phyloP scores from a whole-genome alignment of 2,888 invertebrate genomes.

The Acheta domesticus region DNA sequence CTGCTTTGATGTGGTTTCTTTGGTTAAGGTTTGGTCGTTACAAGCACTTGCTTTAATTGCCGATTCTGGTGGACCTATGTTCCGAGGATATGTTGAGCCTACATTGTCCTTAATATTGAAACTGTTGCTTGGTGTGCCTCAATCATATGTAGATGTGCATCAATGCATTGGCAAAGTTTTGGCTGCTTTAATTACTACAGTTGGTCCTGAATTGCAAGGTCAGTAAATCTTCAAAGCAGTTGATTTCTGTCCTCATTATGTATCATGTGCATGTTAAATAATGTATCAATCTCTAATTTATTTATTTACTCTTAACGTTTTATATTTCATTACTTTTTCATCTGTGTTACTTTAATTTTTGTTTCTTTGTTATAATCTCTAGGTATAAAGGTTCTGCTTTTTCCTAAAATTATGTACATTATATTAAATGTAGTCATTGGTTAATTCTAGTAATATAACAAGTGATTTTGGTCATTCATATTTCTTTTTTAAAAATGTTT shows the following conservation, averaged over 20 bases:
- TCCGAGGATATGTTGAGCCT: conserved; percentile 94
- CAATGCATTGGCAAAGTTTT: conserved; percentile 90
- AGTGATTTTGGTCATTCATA: too few species aligned
- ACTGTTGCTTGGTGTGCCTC: conserved; percentile 82
- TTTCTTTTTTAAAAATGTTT: too few species aligned
- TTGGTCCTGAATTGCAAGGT: conserved; percentile 96
- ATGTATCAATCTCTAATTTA: not conserved
- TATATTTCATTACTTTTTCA: not conserved
- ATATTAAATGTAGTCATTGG: too few species aligned
- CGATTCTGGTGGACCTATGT: conserved; percentile 99
- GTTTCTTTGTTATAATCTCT: not conserved
- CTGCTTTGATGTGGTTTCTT: too few species aligned
- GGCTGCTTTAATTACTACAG: conserved; percentile 93
- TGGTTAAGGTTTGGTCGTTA: conserved; percentile 81
- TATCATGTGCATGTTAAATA: too few species aligned
- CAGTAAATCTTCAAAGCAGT: not conserved
- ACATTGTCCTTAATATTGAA: conserved; percentile 87
- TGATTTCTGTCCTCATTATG: not conserved
- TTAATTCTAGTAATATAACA: too few species aligned
- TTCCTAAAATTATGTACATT: too few species aligned
- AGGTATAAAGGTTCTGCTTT: not conserved
- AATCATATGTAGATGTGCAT: conserved; percentile 86
- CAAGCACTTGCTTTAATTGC: conserved; percentile 93
- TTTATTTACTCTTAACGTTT: not conserved
- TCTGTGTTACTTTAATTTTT: not conserved